A percentile compares a stretch with the other conserved stretches of the same genome.
Evolutionary conservation across 1,140 invertebrate genomes (phyloP).

Genomic region (Caenorhabditis tropicalis): DNA sequence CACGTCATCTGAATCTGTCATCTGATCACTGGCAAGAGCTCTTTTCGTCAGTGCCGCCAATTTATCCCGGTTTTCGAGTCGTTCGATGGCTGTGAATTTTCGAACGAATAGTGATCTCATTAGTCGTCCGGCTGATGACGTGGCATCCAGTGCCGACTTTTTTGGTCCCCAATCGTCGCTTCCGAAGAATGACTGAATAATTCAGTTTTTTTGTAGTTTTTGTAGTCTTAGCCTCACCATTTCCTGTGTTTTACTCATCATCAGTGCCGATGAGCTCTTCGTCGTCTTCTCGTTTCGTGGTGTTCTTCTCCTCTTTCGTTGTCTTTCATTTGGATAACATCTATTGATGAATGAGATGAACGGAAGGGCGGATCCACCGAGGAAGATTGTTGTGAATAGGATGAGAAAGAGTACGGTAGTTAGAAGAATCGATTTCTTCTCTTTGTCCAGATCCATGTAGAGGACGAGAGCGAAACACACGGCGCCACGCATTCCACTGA

Average conservation of each 20-base stretch:
- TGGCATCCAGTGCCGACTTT: constrained; percentile 18
- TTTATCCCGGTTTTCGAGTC: constrained; percentile 47
- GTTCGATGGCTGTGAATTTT: constrained; percentile 48
- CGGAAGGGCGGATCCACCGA: constrained; percentile 96
- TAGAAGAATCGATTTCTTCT: constrained; percentile 91
- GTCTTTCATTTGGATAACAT: constrained; percentile 46
- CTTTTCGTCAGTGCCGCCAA: constrained; percentile 38
- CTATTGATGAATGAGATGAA: constrained; percentile 75
- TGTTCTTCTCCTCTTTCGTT: constrained; percentile 18
- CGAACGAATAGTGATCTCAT: constrained; percentile 46
- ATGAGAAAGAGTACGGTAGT: constrained; percentile 96
- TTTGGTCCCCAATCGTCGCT: constrained; percentile 34
- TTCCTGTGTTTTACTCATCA: constrained; percentile 54
- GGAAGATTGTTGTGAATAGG: constrained; percentile 89
- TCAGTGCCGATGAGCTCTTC: background rate
- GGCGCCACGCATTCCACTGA: constrained; percentile 85
- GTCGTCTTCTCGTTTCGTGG: background rate
- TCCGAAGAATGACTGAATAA: constrained; percentile 39
- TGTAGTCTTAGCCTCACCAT: constrained; percentile 23
- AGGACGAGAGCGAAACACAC: constrained; percentile 96
- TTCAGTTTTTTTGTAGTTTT: background rate
- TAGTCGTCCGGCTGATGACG: constrained; percentile 8
- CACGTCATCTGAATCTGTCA: constrained; percentile 22
- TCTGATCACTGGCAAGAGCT: constrained; percentile 14
- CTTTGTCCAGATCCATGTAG: constrained; percentile 87